These are phyloP conservation scores for Macroglossus sobrinus DNA, from an alignment of 2,113 vertebrate species.

Conservation along the genomic window DNA sequence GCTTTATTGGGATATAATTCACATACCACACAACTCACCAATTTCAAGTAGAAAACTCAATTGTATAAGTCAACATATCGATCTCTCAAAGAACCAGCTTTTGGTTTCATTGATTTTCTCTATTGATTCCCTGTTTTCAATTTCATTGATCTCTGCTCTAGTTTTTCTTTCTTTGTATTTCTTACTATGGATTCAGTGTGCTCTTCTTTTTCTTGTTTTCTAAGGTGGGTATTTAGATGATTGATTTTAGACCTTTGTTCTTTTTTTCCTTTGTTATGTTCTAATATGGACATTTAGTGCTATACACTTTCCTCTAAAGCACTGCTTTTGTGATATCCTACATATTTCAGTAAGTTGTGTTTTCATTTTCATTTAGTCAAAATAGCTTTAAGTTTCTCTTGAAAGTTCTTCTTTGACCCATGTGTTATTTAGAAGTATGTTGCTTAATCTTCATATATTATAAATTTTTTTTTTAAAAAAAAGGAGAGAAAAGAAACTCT, in stretches of 20 bases:
- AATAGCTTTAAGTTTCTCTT: neutral
- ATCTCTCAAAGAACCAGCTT: neutral
- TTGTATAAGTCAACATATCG: neutral
- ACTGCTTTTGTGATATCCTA: neutral
- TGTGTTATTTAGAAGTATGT: neutral
- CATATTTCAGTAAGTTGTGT: neutral
- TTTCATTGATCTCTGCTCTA: neutral
- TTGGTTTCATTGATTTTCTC: neutral
- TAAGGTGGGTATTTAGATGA: neutral
- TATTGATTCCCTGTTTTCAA: neutral
- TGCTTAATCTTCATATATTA: neutral
- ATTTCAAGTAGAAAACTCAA: neutral
- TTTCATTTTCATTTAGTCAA: slow-evolving; percentile 16
- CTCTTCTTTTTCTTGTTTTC: neutral
- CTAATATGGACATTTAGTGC: neutral
- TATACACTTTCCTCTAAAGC: neutral
- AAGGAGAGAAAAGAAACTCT: no score
- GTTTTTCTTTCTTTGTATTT: neutral
- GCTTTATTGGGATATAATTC: neutral
- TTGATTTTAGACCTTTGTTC: neutral
- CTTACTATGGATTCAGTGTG: neutral
- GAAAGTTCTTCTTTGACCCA: neutral
- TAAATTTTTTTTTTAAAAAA: no score
- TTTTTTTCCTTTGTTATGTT: neutral
- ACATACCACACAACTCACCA: neutral